These are phyloP conservation scores for Hofmannophila pseudospretella DNA, from an alignment of 2,888 invertebrate species.

Conservation along the genomic window DNA sequence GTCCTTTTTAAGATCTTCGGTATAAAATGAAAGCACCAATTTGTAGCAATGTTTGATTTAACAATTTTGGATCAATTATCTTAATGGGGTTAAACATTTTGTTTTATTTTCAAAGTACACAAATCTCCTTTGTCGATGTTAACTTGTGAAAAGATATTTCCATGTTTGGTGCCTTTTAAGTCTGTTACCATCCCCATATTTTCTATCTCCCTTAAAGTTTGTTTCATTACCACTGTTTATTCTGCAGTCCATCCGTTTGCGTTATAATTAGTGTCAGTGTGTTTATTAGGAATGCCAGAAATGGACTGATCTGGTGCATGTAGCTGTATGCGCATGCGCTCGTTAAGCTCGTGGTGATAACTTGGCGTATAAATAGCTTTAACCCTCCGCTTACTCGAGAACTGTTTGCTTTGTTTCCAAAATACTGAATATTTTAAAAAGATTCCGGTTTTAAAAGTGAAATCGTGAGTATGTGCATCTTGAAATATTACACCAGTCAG, in stretches of 20 bases:
- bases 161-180: constrained; percentile 4
- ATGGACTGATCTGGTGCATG: constrained; percentile 41
- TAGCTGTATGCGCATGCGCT: constrained; percentile 27
- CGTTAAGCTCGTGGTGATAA: constrained; percentile 29
- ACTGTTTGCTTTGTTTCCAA: constrained; percentile 8
- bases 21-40: no score
- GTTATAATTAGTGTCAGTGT: constrained; percentile 45
- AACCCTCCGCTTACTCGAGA: constrained; percentile 6
- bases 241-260: constrained; percentile 12
- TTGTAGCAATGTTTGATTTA: no score
- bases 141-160: constrained; percentile 8
- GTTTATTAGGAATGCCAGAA: constrained; percentile 44
- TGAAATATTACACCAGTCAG: constrained; percentile 1
- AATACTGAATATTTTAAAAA: constrained; percentile 3
- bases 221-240: constrained; percentile 1
- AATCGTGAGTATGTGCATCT: constrained; percentile 1
- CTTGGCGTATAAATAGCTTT: constrained; percentile 29
- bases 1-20: no score
- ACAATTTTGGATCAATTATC: no score
- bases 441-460: constrained; percentile 7
- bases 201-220: background rate
- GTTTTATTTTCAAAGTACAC: no score
- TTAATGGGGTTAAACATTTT: no score
- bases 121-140: constrained; percentile 3
- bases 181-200: background rate